A percentile compares a stretch with the other conserved stretches of the same genome.
Evolutionary conservation across 1,140 invertebrate species (phyloP).

Genomic region (Drosophila repletoides): DNA sequence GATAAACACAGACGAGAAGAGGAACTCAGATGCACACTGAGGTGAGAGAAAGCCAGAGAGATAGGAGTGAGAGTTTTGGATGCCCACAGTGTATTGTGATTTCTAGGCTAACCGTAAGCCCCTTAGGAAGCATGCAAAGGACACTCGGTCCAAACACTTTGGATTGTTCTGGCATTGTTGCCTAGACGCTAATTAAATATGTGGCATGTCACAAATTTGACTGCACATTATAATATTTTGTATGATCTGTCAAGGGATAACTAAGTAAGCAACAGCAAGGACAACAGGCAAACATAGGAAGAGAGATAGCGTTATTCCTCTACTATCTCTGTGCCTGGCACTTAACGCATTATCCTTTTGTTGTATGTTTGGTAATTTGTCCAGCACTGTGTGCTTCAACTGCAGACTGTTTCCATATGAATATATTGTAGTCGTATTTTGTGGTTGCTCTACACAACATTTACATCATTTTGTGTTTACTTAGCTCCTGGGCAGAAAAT

Average conservation of each 20-base stretch:
- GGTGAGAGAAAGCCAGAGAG: background rate
- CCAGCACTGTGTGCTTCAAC: background rate
- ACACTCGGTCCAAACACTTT: conserved; percentile 16
- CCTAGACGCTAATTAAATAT: conserved; percentile 49
- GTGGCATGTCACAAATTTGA: conserved; percentile 29
- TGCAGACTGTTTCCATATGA: background rate
- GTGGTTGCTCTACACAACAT: conserved; percentile 2
- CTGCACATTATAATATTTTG: conserved; percentile 35
- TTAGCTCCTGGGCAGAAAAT: conserved; percentile 27
- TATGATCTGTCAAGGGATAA: background rate
- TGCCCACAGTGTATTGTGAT: conserved; percentile 21
- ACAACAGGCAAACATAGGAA: background rate
- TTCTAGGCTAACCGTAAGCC: conserved; percentile 19
- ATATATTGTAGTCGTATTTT: background rate
- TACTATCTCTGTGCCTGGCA: conserved; percentile 8
- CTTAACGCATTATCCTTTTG: conserved; percentile 24
- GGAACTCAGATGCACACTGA: background rate
- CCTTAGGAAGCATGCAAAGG: conserved; percentile 20
- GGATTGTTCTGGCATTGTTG: background rate
- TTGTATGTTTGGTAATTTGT: conserved; percentile 2
- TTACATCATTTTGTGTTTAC: conserved; percentile 31
- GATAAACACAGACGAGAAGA: conserved; percentile 29
- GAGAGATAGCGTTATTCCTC: background rate
- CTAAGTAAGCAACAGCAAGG: background rate
- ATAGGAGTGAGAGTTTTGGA: background rate